A percentile compares a stretch with the other conserved stretches of the same genome.
Conservation (phyloP, 2,888 invertebrate species). For the Parelbella ahira region DNA sequence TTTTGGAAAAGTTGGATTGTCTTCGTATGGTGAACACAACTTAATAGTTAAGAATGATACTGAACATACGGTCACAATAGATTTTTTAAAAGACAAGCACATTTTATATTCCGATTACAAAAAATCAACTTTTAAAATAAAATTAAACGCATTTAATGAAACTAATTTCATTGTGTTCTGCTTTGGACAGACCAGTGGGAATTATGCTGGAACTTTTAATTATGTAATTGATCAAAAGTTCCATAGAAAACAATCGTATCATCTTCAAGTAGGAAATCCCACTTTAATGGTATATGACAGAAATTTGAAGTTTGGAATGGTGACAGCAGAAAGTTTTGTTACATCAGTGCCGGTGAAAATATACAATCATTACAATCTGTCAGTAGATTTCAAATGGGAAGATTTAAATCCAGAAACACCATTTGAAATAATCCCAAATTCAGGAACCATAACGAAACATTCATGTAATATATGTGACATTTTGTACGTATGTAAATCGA, state of each 20-base stretch:
- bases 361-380: slow-evolving; percentile 57
- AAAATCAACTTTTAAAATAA: slow-evolving; percentile 37
- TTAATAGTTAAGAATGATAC: slow-evolving; percentile 57
- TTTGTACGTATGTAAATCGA: slow-evolving; percentile 49
- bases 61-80: slow-evolving; percentile 45
- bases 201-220: slow-evolving; percentile 45
- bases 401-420: slow-evolving; percentile 52
- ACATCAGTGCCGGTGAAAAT: slow-evolving; percentile 61
- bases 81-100: slow-evolving; percentile 42
- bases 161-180: slow-evolving; percentile 46
- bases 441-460: slow-evolving; percentile 52
- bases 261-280: slow-evolving; percentile 50
- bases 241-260: slow-evolving; percentile 51
- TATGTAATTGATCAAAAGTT: slow-evolving; percentile 56
- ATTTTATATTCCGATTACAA: slow-evolving; percentile 51
- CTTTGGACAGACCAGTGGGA: slow-evolving; percentile 47
- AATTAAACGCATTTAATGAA: slow-evolving; percentile 44
- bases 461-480: slow-evolving; percentile 60
- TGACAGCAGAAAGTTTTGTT: slow-evolving; percentile 58
- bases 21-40: slow-evolving; percentile 49
- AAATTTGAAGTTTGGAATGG: slow-evolving; percentile 69
- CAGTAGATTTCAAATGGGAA: slow-evolving; percentile 54
- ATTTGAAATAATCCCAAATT: slow-evolving; percentile 57
- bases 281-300: slow-evolving; percentile 51
- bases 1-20: slow-evolving; percentile 58